Evolutionary conservation across 1,140 invertebrate genomes (phyloP).

Genomic region (Conus ventricosus): DNA sequence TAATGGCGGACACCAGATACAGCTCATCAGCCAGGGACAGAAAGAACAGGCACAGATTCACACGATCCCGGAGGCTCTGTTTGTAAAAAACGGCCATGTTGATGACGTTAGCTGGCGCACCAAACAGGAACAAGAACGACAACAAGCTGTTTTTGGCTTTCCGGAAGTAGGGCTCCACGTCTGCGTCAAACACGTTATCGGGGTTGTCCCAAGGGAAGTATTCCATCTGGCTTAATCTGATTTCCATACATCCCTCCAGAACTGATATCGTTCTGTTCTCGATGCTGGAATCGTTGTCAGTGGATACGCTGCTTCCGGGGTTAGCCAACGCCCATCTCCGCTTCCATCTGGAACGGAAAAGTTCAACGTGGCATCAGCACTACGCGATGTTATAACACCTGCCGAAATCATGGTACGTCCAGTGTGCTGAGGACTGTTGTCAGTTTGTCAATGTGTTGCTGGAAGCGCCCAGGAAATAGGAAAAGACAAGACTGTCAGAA

Average conservation of each 20-base stretch:
- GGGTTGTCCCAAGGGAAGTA: not conserved
- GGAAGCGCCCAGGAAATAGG: no score
- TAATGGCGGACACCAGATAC: not conserved
- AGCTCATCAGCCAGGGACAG: not conserved
- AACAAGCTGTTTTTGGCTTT: not conserved
- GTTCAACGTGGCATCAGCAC: not conserved
- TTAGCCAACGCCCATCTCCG: not conserved
- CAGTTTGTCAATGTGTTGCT: no score
- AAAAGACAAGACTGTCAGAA: no score
- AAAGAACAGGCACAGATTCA: slow-evolving; percentile 17
- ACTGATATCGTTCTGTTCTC: not conserved
- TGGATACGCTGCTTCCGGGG: not conserved
- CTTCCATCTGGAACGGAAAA: not conserved
- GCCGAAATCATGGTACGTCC: no score
- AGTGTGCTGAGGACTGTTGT: no score
- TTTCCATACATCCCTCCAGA: not conserved
- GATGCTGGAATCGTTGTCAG: not conserved
- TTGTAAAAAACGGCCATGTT: slow-evolving; percentile 20
- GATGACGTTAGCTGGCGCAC: not conserved
- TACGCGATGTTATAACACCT: no score
- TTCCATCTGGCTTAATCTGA: not conserved
- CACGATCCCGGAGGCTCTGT: not conserved
- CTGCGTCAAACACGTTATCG: not conserved
- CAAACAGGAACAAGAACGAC: not conserved
- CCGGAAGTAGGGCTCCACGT: not conserved